Base-by-base conservation (phyloP, 2,797 vertebrate genomes). In the Tauraco hartlaubi region DNA sequence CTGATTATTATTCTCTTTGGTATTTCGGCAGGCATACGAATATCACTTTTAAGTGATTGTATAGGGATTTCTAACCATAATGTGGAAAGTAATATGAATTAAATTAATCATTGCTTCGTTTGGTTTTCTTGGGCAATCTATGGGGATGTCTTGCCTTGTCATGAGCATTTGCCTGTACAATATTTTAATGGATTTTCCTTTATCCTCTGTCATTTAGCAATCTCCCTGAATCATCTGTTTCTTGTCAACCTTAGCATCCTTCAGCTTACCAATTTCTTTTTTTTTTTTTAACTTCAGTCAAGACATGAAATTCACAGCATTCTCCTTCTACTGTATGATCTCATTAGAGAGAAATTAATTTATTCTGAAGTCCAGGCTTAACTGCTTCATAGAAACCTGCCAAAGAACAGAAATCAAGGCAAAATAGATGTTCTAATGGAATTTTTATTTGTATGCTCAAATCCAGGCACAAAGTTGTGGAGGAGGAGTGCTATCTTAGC, bases 161-260 rank as follows among this genome's bases (percentile, higher is more conserved):
- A 78, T 20, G 46, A 72, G 23, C 59, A 51, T 80, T 94, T 94
- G 33, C 68, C 64, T 74, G 29, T 41, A 9, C 52, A 64, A 5
- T 54, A 83, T 80, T 83, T 56, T 78, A 64, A 68, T 80, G n/a
- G 54, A 43, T 92, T 94, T 91, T 72, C 41, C 58, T 80, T 54
- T 88, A 58, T 85, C 82, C 82, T 85, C 81, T 88, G 82, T 78
- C 64, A 51, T 72, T 68, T 54, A n/a, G 23, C 5, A 2, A 43
- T 64, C 19, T 74, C 79, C 56, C 54, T 8, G 37, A n/a, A 31
- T 96, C 93, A 88, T 92, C 81, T 85, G 61, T 61, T 95, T 83
- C 56, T 86, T 75, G 79, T 80, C 88, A 88, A 56, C 49, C 56
- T 92, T 46, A 71, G 61, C 91, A 77, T 74, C 59, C 67, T 92